Conservation (phyloP, 2,113 vertebrate species). For the Heterochromis multidens region DNA sequence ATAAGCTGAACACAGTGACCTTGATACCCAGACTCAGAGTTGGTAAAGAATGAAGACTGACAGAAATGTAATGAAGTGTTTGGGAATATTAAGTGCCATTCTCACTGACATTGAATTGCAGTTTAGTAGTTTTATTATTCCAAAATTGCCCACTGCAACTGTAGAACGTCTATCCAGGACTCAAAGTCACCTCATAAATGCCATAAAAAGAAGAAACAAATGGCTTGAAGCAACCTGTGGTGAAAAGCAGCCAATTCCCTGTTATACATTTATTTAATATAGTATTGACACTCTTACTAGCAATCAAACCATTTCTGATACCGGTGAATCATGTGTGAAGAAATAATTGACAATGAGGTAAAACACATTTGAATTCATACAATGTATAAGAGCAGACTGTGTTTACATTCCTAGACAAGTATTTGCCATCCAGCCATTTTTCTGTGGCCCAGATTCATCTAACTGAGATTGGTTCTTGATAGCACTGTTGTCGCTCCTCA, state of each 20-base stretch:
- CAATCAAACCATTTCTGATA: background rate
- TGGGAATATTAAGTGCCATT: conserved; percentile 56
- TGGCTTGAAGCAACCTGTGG: background rate
- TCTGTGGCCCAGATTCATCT: conserved; percentile 50
- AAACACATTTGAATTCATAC: background rate
- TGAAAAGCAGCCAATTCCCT: background rate
- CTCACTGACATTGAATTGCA: conserved; percentile 49
- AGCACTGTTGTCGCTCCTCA: conserved; percentile 48
- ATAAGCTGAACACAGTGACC: conserved; percentile 42
- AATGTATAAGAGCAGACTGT: conserved; percentile 18
- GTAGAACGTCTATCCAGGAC: background rate
- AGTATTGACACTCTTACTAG: background rate
- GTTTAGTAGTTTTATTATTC: conserved; percentile 41
- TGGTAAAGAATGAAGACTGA: conserved; percentile 62
- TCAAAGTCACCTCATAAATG: conserved; percentile 46
- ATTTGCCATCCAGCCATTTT: conserved; percentile 54
- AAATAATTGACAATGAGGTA: conserved; percentile 23
- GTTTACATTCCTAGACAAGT: conserved; percentile 33
- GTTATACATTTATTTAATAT: conserved; percentile 5
- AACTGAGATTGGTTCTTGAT: conserved; percentile 74
- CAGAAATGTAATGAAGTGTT: conserved; percentile 67
- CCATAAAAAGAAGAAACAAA: conserved; percentile 23
- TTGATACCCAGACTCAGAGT: conserved; percentile 30
- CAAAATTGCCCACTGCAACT: conserved; percentile 34
- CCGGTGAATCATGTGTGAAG: background rate